Percentiles rank a stretch among this genome's conserved stretches.
These are phyloP conservation scores for Sebastes trivittatus DNA, from an alignment of 2,797 vertebrate species.

Conservation along the genomic window DNA sequence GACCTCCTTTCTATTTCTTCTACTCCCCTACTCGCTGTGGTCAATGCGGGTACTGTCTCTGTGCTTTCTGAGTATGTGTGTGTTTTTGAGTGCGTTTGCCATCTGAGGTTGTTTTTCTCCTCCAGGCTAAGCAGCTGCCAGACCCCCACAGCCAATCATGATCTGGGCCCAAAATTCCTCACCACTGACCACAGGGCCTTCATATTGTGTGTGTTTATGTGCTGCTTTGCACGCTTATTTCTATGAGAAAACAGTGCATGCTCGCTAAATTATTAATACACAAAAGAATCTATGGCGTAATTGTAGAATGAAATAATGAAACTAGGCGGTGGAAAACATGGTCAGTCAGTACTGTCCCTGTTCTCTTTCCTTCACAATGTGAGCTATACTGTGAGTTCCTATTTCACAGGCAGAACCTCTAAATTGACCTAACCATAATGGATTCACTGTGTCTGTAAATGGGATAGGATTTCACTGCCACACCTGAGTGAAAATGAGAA, in stretches of 20 bases:
- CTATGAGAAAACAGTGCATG: not conserved
- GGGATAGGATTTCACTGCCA: constrained; percentile 53
- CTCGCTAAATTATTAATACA: constrained; percentile 2
- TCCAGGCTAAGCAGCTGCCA: constrained; percentile 59
- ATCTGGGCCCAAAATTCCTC: constrained; percentile 66
- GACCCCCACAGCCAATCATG: constrained; percentile 54
- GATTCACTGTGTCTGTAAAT: constrained; percentile 44
- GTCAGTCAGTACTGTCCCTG: not conserved
- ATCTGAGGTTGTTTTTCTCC: constrained; percentile 69
- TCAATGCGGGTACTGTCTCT: not conserved
- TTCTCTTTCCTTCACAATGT: not conserved
- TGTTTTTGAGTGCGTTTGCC: constrained; percentile 25
- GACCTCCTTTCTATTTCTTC: not conserved
- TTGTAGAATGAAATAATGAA: not conserved
- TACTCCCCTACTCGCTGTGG: not conserved
- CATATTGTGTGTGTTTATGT: constrained; percentile 26
- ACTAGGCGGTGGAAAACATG: not conserved
- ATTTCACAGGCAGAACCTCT: constrained; percentile 6
- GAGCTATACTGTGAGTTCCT: constrained; percentile 7
- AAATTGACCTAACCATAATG: constrained; percentile 48
- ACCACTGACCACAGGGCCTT: constrained; percentile 53
- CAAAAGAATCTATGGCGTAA: constrained; percentile 8
- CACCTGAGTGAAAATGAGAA: constrained; percentile 47
- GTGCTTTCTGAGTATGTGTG: not conserved
- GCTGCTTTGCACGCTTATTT: not conserved